These are phyloP conservation scores for Epinephelus lanceolatus DNA, from an alignment of 2,113 vertebrate genomes.

Conservation along the genomic window DNA sequence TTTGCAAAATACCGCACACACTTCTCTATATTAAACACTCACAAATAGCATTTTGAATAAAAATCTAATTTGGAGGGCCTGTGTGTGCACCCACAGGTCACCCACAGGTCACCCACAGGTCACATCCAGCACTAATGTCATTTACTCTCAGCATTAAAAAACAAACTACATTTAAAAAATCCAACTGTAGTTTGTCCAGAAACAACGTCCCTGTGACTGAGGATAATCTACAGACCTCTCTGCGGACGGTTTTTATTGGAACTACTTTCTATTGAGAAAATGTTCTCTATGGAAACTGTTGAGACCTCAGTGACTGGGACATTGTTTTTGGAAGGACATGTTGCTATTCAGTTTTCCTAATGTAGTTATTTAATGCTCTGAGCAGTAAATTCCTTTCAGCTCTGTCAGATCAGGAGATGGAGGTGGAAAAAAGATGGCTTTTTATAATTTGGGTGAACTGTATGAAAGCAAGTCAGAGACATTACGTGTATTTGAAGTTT, in stretches of 20 bases:
- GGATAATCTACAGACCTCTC: not conserved
- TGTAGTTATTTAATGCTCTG: rapidly evolving
- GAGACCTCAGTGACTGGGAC: not conserved
- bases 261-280: constrained; percentile 6
- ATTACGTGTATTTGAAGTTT: no score
- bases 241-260: constrained; percentile 30
- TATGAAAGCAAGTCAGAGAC: no score
- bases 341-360: constrained; percentile 11
- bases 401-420: not conserved
- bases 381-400: not conserved
- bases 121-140: not conserved
- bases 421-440: not conserved
- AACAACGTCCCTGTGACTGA: not conserved
- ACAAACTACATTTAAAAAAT: not conserved
- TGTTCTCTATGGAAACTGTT: not conserved
- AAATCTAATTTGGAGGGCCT: not conserved
- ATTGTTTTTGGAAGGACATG: constrained; percentile 23
- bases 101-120: not conserved
- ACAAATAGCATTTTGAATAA: not conserved
- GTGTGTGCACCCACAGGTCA: not conserved
- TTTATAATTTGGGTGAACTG: not conserved
- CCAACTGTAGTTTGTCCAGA: constrained; percentile 24
- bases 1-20: not conserved
- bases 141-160: not conserved
- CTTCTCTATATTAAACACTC: not conserved